Base-by-base conservation (phyloP, 2,113 vertebrate species). In the Dinomys branickii region DNA sequence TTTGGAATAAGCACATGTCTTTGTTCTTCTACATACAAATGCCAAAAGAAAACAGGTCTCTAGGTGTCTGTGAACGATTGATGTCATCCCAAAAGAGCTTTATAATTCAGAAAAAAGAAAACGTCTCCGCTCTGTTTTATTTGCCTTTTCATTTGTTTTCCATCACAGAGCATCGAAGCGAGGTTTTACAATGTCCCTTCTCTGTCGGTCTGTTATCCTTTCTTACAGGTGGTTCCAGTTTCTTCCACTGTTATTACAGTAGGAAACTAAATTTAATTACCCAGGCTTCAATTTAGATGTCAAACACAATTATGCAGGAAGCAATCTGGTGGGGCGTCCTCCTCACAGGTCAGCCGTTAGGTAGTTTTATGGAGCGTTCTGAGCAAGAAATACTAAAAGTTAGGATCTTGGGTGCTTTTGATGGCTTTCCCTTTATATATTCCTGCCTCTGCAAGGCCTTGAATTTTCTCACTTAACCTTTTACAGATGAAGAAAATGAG, bases 251-350 rank as follows among this genome's bases (percentile, higher is more conserved):
- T 85, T 98, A 78, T 90, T 86, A 41, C 77, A 52, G 20, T 10
- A 75, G 88, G 91, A 71, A 35, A 88, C 63, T 95, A 92, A 97
- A 96, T 3, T 4, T 89, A 97, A 97, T 98, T 94, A 81, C 87
- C 78, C 90, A 63, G 87, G 61, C 44, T 97, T 87, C 58, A 44
- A 88, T 96, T 95, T 96, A 90, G 87, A 90, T 41, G 93, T 90
- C 98, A 97, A 87, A 90, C 84, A 65, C 93, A 93, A 97, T 97
- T 97, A 94, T 0, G 16, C 56, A 93, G 83, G 88, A 92, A 93
- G 56, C 61, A 26, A 89, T 91, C 38, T 85, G 61, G 47, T 83
- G 35, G 14, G 5, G 41, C 54, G 59, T 65, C 92, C 73, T 97
- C 75, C 52, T 35, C 11, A 24, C 26, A 67, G 54, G 41, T 78